Percentiles rank a stretch among this genome's conserved stretches.
These are phyloP conservation scores for Adelphocoris suturalis DNA, from an alignment of 2,888 invertebrate genomes.

Conservation along the genomic window DNA sequence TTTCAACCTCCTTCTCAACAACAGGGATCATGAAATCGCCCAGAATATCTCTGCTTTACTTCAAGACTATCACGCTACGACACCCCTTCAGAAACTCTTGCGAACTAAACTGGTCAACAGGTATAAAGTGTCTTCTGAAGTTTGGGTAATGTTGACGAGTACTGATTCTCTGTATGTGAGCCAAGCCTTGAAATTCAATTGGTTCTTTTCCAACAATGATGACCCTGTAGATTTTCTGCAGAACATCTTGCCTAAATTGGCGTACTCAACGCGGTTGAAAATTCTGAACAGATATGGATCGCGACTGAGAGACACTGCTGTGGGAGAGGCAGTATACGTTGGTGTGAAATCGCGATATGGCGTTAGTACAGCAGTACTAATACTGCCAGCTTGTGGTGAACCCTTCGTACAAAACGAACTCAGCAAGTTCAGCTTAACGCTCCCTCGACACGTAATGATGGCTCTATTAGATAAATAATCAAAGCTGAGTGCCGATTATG, in stretches of 20 bases:
- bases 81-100: slow-evolving; percentile 38
- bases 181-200: slow-evolving; percentile 69
- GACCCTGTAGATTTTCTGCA: slow-evolving; percentile 51
- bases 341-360: slow-evolving; percentile 70
- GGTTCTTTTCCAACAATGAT: slow-evolving; percentile 70
- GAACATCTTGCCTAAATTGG: slow-evolving; percentile 64
- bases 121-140: slow-evolving; percentile 62
- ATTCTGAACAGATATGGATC: slow-evolving; percentile 70
- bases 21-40: background rate
- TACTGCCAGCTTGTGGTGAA: slow-evolving; percentile 73
- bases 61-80: background rate
- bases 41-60: background rate
- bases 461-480: slow-evolving; percentile 63
- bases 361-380: slow-evolving; percentile 58
- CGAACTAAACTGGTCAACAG: slow-evolving; percentile 63
- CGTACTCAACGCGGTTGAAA: slow-evolving; percentile 70
- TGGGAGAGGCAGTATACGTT: slow-evolving; percentile 62
- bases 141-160: slow-evolving; percentile 59
- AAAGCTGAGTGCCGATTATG: slow-evolving; percentile 55
- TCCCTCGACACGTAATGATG: slow-evolving; percentile 56
- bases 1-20: slow-evolving; percentile 23
- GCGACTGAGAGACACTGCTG: slow-evolving; percentile 58
- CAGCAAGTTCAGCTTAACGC: background rate
- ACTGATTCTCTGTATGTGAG: slow-evolving; percentile 62
- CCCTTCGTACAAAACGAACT: slow-evolving; percentile 67